Conservation (phyloP, 1,140 invertebrate species). For the Drosophila novamexicana region DNA sequence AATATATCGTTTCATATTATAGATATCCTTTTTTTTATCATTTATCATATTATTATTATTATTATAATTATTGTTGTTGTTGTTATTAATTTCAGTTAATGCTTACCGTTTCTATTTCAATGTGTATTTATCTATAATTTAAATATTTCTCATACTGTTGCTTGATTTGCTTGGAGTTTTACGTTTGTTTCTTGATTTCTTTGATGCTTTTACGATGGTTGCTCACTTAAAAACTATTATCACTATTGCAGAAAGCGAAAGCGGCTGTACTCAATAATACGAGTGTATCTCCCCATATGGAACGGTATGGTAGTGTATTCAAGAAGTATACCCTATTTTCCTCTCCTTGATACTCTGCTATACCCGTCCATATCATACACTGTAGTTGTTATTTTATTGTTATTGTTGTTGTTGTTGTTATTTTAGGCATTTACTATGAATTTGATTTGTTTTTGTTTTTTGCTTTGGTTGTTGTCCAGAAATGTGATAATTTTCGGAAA, state of each 20-base stretch:
- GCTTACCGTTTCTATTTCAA: slow-evolving; percentile 62
- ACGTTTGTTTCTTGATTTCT: slow-evolving; percentile 41
- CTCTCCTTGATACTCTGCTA: slow-evolving; percentile 5
- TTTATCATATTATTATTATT: slow-evolving; percentile 3
- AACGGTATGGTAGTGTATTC: neutral
- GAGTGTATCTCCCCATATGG: slow-evolving; percentile 18
- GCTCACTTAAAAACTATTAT: slow-evolving; percentile 84
- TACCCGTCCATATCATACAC: slow-evolving; percentile 6
- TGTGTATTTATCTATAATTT: slow-evolving; percentile 60
- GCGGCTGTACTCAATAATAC: slow-evolving; percentile 78
- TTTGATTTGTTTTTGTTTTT: slow-evolving; percentile 30
- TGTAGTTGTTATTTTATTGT: slow-evolving; percentile 49
- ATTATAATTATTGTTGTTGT: slow-evolving; percentile 33
- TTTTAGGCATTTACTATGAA: slow-evolving; percentile 70
- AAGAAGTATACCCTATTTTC: neutral
- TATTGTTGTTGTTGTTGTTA: slow-evolving; percentile 59
- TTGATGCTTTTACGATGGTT: slow-evolving; percentile 57
- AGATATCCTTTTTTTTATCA: slow-evolving; percentile 4
- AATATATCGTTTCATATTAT: slow-evolving; percentile 7
- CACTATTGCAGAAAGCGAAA: slow-evolving; percentile 85
- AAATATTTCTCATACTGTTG: slow-evolving; percentile 49
- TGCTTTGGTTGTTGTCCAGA: slow-evolving; percentile 3
- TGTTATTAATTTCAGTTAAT: slow-evolving; percentile 39
- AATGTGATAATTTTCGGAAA: slow-evolving; percentile 37
- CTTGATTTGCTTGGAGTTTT: slow-evolving; percentile 55